Evolutionary conservation across 2,888 invertebrate species (phyloP).

Genomic region (Erebia ligea): DNA sequence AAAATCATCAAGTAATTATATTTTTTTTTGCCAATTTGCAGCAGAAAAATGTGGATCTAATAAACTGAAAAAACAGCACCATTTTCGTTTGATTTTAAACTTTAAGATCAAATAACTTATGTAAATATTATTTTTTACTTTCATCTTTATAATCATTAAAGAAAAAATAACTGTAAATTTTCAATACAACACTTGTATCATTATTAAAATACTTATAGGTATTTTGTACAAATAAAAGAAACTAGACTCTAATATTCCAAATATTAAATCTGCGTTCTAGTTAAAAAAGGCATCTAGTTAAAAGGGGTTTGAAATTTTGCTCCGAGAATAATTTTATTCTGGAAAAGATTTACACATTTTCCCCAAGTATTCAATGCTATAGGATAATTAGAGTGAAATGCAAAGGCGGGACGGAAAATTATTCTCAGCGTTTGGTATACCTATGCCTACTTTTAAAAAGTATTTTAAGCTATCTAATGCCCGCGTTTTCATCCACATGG

Average conservation of each 20-base stretch:
- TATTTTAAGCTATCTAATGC: background rate
- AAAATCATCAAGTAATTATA: too few relatives aligned
- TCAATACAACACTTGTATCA: too few relatives aligned
- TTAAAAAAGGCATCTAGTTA: background rate
- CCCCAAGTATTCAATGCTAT: conserved; percentile 22
- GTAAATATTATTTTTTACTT: too few relatives aligned
- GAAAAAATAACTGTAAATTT: too few relatives aligned
- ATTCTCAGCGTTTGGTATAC: conserved; percentile 20
- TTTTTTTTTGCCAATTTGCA: too few relatives aligned
- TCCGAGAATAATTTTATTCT: conserved; percentile 22
- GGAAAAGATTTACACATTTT: conserved; percentile 32
- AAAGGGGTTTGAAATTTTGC: conserved; percentile 23
- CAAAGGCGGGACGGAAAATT: conserved; percentile 19
- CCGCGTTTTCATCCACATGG: too few relatives aligned
- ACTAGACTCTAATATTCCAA: background rate
- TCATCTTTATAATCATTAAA: too few relatives aligned
- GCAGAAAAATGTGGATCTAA: too few relatives aligned
- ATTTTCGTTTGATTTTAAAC: too few relatives aligned
- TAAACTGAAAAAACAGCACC: too few relatives aligned
- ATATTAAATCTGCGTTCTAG: background rate
- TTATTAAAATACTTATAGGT: background rate
- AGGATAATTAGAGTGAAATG: conserved; percentile 32
- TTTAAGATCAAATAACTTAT: too few relatives aligned
- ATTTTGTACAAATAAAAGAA: background rate
- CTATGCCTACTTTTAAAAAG: background rate